phyloP scores from a whole-genome alignment of 2,113 vertebrate species.

The Cynopterus brachyotis region DNA sequence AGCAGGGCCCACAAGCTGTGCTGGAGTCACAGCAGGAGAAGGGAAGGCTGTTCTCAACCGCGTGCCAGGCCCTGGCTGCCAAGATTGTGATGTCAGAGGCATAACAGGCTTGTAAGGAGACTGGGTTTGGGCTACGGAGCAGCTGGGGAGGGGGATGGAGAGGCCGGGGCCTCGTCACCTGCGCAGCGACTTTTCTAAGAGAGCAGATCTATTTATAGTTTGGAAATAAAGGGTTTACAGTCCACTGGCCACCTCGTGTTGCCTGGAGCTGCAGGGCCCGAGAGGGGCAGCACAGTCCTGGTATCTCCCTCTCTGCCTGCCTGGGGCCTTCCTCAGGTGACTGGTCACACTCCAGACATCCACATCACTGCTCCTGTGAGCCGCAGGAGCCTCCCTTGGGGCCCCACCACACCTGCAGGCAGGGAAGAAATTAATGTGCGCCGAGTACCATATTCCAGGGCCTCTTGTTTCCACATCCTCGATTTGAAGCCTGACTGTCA shows the following conservation, averaged over 20 bases:
- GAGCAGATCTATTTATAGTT: slow-evolving; percentile 61
- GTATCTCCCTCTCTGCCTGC: background rate
- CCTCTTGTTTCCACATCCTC: background rate
- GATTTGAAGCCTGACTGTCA: background rate
- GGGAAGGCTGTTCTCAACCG: background rate
- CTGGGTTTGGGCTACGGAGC: background rate
- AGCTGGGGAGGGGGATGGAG: background rate
- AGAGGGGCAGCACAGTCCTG: background rate
- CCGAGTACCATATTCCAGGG: background rate
- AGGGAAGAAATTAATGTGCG: background rate
- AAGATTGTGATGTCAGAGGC: background rate
- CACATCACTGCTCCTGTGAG: fast-evolving
- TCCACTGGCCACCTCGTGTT: background rate
- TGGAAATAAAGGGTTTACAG: slow-evolving; percentile 59
- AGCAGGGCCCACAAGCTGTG: fast-evolving
- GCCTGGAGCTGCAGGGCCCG: background rate
- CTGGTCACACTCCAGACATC: background rate
- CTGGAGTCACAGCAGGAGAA: fast-evolving
- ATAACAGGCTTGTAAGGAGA: background rate
- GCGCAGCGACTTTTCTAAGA: background rate
- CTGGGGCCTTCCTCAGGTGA: background rate
- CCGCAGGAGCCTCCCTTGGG: background rate
- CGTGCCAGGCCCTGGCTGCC: background rate
- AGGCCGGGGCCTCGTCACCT: background rate
- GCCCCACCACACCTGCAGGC: background rate